Conservation (phyloP, 92 coral and sea anemone species). For the Isaurus tuberculatus region DNA sequence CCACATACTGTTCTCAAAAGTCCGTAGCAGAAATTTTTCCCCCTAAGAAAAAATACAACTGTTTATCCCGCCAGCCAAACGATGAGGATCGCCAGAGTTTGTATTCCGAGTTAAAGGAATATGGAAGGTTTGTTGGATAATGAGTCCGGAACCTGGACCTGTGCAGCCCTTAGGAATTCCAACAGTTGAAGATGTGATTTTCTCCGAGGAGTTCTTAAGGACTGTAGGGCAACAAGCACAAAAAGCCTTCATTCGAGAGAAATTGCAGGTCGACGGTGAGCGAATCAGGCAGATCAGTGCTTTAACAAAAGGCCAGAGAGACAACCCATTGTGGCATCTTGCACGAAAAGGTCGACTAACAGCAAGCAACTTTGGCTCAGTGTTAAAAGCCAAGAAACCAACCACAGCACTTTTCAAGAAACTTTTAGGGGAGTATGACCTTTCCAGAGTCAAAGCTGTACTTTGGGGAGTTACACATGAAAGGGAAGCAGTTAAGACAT, state of each 20-base stretch:
- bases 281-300: background rate
- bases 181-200: background rate
- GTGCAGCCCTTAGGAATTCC: conserved; percentile 1
- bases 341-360: background rate
- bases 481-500: background rate
- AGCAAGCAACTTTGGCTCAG: background rate
- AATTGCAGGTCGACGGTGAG: background rate
- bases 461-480: background rate
- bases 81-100: background rate
- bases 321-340: background rate
- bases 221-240: background rate
- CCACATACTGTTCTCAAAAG: background rate
- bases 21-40: conserved; percentile 51
- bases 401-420: background rate
- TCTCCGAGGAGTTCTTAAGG: too few species aligned
- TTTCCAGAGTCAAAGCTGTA: background rate
- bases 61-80: background rate
- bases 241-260: background rate
- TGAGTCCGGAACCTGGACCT: background rate
- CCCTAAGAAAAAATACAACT: conserved; percentile 6
- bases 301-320: conserved; percentile 4
- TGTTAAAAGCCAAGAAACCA: background rate
- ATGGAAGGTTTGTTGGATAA: background rate
- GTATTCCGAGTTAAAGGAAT: background rate
- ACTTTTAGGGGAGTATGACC: background rate